Conservation (phyloP, 2,888 invertebrate species). For the Heliconius ismenius region DNA sequence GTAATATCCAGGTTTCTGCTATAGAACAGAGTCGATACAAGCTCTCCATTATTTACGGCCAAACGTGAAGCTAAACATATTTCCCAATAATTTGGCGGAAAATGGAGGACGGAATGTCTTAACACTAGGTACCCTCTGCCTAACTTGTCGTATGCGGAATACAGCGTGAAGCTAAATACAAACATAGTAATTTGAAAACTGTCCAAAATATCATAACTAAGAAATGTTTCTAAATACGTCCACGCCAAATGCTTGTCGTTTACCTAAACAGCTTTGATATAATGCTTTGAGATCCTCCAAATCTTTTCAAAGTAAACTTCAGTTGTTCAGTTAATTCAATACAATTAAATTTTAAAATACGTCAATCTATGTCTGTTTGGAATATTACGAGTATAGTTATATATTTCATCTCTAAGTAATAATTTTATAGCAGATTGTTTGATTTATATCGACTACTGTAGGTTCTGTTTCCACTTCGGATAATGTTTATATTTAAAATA, state of each 20-base stretch:
- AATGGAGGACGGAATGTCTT: no score
- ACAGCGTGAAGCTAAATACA: no score
- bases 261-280: constrained; percentile 9
- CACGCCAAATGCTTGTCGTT: not conserved
- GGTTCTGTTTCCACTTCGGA: not conserved
- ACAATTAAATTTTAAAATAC: not conserved
- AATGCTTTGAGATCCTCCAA: constrained; percentile 5
- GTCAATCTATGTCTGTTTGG: constrained; percentile 4
- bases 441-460: not conserved
- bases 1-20: no score
- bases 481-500: no score
- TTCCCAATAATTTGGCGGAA: no score
- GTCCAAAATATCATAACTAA: not conserved
- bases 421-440: not conserved
- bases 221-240: not conserved
- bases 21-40: no score
- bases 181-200: not conserved
- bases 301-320: not conserved
- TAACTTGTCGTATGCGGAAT: no score
- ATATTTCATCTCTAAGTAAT: no score
- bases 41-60: no score
- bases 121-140: no score
- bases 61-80: no score
- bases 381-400: not conserved
- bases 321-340: not conserved